Base-by-base conservation (phyloP, 2,888 invertebrate species). In the Lepidochrysops patricia region DNA sequence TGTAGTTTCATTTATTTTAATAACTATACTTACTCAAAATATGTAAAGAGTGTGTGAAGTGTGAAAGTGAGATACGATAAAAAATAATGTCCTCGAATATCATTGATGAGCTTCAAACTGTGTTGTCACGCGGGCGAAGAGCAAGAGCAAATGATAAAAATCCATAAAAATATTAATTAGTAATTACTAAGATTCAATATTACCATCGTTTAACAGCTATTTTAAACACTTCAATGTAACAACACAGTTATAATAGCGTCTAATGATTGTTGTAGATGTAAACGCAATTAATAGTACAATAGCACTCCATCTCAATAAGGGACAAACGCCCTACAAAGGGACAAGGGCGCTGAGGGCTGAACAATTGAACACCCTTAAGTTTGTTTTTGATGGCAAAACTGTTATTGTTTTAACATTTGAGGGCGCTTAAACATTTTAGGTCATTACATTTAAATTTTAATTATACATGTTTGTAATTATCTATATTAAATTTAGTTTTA, bases 291-390 rank as follows among this genome's bases (percentile, higher is more conserved):
- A 32, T 19, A 52, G 3, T 27, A 52, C 52, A 54, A 54, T 29
- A 32, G 12, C 32, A 29, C 54, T 54, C 54, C 15, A 32, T 15
- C 54, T 54, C 77, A 79, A 78, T 80, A 80, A 77, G 35, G 52
- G 77, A 74, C 70, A 70, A 70, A 70, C 66, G 70, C 70, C 75
- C 68, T 70, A 72, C 71, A 76, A 80, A 81, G 62, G 52, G 62
- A 61, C 65, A 61, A 66, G 68, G 67, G 68, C 67, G 59, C 63
- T 58, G 13, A 1, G 23, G 9, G 12, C 12, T 5, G 4, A 43
- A 43, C 19, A 19, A 19, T 13, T 43, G 13, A 29, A 29, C 29
- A 19, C 43, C 43, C 43, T 43, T 43, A 43, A 43, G 43, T 43
- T 43, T 43, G 43, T 43, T 19, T 43, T 43, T 43, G 43, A 43